Percentiles rank a stretch among this genome's conserved stretches.
Conservation (phyloP, 2,888 invertebrate species). For the Eupithecia abbreviata region DNA sequence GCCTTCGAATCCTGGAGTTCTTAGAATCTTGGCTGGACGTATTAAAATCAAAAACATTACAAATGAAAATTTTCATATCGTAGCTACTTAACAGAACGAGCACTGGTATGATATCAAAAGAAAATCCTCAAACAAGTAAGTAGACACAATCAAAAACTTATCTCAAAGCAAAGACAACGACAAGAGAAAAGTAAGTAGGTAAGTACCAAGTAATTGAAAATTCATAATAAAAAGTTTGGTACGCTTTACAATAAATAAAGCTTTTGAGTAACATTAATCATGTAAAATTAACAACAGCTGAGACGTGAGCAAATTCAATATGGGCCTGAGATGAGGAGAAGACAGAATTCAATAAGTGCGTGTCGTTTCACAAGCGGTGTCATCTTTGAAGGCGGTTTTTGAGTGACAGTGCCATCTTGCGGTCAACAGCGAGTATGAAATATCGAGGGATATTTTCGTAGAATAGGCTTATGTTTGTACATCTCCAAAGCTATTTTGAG, state of each 20-base stretch:
- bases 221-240: constrained; percentile 4
- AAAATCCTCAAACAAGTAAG: constrained; percentile 14
- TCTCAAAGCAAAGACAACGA: constrained; percentile 9
- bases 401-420: constrained; percentile 41
- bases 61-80: constrained; percentile 4
- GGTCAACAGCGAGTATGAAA: constrained; percentile 37
- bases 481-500: not conserved
- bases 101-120: constrained; percentile 10
- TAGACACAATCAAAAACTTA: constrained; percentile 3
- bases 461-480: not conserved
- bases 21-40: not conserved
- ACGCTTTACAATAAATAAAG: constrained; percentile 15
- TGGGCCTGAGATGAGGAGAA: constrained; percentile 25
- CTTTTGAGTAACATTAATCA: constrained; percentile 39
- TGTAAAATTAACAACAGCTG: constrained; percentile 39
- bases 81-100: constrained; percentile 2
- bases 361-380: constrained; percentile 33
- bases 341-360: constrained; percentile 45
- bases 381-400: constrained; percentile 33
- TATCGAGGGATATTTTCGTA: constrained; percentile 21
- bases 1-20: not conserved
- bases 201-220: constrained; percentile 11
- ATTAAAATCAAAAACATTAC: not conserved
- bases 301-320: constrained; percentile 43
- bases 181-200: constrained; percentile 2